Base-by-base conservation (phyloP, 2,797 vertebrate species). In the Falco peregrinus region DNA sequence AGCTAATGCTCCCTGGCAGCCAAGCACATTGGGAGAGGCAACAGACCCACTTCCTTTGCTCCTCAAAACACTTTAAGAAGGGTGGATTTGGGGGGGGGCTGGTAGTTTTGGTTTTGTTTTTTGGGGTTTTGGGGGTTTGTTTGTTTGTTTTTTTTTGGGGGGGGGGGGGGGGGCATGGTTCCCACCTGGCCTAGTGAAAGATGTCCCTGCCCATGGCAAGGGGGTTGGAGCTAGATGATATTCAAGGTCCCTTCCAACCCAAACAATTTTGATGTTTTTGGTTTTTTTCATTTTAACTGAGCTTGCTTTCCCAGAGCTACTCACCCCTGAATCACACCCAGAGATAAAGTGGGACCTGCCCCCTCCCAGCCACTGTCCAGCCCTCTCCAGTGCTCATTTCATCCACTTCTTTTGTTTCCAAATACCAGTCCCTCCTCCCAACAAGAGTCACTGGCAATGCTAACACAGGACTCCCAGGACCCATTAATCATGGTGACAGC, bases 401-500 rank as follows among this genome's bases (percentile, higher is more conserved):
- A 6, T 70, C 68, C 24, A 14, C 35, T 81, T 47, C 11, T 88
- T 63, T 67, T 84, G 29, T 87, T 84, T 85, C 47, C 67, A 70
- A 35, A 45, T 64, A 64, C 51, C 7, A 51, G 20, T 31, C 67
- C 33, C 47, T 50, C 51, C 67, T 64, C 6, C 12, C 31, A 37
- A 51, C 8, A 10, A 31, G 41, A 88, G 45, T 20, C 56, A 33
- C 43, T 35, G 25, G 67, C 64, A 84, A 35, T 10, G 12, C 56
- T 80, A 68, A 67, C 20, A 17, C 4, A 74, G 37, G 68, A 54
- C 14, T 87, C n/a, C 24, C 41, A 53, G 54, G 35, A 53, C 16
- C 59, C 47, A 91, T 96, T 84, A 90, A 91, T 90, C 90, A 86
- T 31, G 18, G 60, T 50, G 48, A 86, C 73, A 90, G 68, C 65